Evolutionary conservation across 2,797 vertebrate genomes (phyloP).

Genomic region (Psittacula echo): DNA sequence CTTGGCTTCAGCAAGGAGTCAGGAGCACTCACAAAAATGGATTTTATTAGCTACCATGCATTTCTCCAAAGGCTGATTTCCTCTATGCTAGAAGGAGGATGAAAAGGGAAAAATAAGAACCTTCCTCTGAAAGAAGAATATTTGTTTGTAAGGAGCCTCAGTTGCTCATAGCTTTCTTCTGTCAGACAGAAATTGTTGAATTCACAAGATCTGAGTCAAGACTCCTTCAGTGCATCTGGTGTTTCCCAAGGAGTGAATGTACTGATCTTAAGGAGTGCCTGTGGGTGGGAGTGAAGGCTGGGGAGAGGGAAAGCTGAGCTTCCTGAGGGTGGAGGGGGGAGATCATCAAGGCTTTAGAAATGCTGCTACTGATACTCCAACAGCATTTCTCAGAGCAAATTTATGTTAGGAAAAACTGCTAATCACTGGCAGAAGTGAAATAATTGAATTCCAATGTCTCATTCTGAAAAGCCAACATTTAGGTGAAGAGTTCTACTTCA

Average conservation of each 20-base stretch:
- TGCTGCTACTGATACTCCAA: neutral
- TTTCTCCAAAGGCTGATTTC: constrained; percentile 12
- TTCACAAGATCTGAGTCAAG: constrained; percentile 60
- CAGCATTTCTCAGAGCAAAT: neutral
- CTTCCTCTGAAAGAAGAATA: neutral
- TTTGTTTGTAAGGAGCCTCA: neutral
- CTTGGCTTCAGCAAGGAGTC: constrained; percentile 21
- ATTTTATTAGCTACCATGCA: neutral
- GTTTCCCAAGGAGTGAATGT: constrained; percentile 47
- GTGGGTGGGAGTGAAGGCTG: constrained; percentile 18
- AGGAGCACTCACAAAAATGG: neutral
- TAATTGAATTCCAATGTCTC: neutral
- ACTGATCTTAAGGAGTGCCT: constrained; percentile 13
- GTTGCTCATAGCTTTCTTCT: constrained; percentile 31
- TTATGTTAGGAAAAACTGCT: neutral
- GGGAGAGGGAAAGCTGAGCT: neutral
- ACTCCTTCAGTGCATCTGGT: constrained; percentile 66
- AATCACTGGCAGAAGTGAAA: neutral
- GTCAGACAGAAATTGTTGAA: constrained; percentile 16
- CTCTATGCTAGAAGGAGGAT: neutral
- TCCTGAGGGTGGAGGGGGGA: neutral
- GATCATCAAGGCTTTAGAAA: neutral
- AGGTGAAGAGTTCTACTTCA: neutral
- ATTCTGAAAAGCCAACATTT: neutral
- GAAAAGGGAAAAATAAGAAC: neutral